These are phyloP conservation scores for Diachrysia chrysitis DNA, from an alignment of 2,888 invertebrate genomes.

Conservation along the genomic window DNA sequence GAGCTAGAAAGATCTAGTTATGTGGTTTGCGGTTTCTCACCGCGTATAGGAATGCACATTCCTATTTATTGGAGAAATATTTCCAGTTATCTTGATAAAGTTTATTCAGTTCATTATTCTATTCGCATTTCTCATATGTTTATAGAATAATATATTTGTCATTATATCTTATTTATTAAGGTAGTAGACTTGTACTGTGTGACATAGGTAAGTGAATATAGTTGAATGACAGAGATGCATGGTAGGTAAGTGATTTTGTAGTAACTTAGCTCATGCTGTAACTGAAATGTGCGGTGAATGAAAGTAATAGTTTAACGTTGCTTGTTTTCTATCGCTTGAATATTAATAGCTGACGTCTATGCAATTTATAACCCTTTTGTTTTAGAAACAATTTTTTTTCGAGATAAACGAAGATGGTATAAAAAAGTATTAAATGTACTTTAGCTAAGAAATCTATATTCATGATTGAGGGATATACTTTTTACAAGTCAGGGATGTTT, in stretches of 20 bases:
- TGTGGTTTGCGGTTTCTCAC: conserved; percentile 56
- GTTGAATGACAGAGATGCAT: neutral
- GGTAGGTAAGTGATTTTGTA: neutral
- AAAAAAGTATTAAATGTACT: neutral
- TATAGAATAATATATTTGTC: neutral
- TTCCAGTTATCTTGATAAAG: conserved; percentile 15
- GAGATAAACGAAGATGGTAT: neutral
- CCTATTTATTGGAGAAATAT: conserved; percentile 44
- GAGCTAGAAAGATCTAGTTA: conserved; percentile 36
- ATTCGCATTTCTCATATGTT: conserved; percentile 1
- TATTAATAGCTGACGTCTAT: conserved; percentile 17
- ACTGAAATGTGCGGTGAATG: conserved; percentile 48
- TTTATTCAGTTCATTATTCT: conserved; percentile 4
- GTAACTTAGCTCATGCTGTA: conserved; percentile 22
- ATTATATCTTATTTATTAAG: neutral
- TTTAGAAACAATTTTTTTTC: neutral
- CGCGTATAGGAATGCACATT: conserved; percentile 34
- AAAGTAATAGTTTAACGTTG: conserved; percentile 43
- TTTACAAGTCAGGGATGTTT: neutral
- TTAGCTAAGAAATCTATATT: neutral
- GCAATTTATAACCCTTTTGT: neutral
- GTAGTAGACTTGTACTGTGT: neutral
- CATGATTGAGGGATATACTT: neutral
- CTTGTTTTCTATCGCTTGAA: conserved; percentile 29
- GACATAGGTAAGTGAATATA: neutral